A percentile compares a stretch with the other conserved stretches of the same genome.
Conservation (phyloP, 2,888 invertebrate species). For the Crocallis elinguaria region DNA sequence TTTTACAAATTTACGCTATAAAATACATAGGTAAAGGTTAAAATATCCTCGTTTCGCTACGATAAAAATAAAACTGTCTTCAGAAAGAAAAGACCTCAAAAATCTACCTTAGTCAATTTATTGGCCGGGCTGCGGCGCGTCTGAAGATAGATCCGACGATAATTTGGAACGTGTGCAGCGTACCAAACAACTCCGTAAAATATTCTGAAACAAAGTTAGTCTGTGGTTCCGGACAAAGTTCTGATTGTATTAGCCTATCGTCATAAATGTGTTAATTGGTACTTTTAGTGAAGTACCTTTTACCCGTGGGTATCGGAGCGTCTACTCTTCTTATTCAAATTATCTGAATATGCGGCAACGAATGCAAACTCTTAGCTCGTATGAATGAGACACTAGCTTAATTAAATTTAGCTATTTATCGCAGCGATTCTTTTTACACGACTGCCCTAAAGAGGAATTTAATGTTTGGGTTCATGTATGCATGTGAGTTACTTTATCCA, state of each 20-base stretch:
- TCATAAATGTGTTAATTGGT: conserved; percentile 11
- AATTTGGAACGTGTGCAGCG: conserved; percentile 19
- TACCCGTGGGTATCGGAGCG: background rate
- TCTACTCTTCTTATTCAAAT: no score
- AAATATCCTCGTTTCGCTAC: background rate
- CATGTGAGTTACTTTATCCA: no score
- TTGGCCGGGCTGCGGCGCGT: conserved; percentile 9
- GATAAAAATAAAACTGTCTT: background rate
- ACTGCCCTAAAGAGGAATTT: no score
- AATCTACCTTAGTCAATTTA: conserved; percentile 3
- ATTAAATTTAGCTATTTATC: no score
- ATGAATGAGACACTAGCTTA: no score
- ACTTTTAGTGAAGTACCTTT: background rate
- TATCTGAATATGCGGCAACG: no score
- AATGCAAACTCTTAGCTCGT: no score
- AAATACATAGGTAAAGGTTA: no score
- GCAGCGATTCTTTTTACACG: no score
- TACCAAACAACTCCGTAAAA: conserved; percentile 9
- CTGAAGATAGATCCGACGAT: conserved; percentile 14
- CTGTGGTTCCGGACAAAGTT: conserved; percentile 1
- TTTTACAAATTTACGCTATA: no score
- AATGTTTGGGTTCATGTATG: no score
- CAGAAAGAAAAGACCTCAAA: background rate
- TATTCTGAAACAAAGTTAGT: conserved; percentile 13
- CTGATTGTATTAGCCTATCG: conserved; percentile 12